Percentiles rank a stretch among this genome's conserved stretches.
Conservation (phyloP, 2,797 vertebrate species). For the Scolopax bukidnonensis region DNA sequence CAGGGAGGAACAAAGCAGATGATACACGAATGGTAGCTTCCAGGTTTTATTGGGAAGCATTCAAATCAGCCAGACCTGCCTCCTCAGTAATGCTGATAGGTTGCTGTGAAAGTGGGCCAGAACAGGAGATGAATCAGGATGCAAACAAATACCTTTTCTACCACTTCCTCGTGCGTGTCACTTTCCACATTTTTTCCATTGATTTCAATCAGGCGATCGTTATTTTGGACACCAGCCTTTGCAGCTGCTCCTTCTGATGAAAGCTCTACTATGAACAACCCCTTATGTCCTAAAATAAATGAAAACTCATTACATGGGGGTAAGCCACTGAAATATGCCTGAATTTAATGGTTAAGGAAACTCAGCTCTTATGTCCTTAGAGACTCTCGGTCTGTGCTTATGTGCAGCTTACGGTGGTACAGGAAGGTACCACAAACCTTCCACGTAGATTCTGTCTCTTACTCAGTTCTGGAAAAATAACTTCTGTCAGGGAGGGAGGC, state of each 20-base stretch:
- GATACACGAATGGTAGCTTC: neutral
- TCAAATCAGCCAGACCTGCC: neutral
- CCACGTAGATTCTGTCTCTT: neutral
- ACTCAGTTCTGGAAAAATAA: neutral
- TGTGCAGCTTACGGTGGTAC: neutral
- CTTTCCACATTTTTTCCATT: slow-evolving; percentile 88
- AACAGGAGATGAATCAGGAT: neutral
- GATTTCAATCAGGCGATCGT: slow-evolving; percentile 89
- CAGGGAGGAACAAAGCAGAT: neutral
- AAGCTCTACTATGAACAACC: slow-evolving; percentile 85
- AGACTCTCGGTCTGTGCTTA: neutral
- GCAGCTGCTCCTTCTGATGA: slow-evolving; percentile 80
- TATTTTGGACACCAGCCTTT: slow-evolving; percentile 83
- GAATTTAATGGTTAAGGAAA: neutral
- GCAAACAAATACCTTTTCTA: slow-evolving; percentile 78
- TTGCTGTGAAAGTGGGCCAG: neutral
- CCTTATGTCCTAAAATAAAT: slow-evolving; percentile 79
- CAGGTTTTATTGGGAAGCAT: neutral
- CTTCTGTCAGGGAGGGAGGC: neutral
- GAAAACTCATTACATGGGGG: neutral
- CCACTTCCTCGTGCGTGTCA: slow-evolving; percentile 83
- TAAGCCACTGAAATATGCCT: neutral
- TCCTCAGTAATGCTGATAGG: neutral
- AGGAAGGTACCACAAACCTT: neutral
- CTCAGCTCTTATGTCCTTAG: neutral